Percentiles rank a stretch among this genome's conserved stretches.
Evolutionary conservation across 2,888 invertebrate genomes (phyloP).

Genomic region (Barypeithes pellucidus): DNA sequence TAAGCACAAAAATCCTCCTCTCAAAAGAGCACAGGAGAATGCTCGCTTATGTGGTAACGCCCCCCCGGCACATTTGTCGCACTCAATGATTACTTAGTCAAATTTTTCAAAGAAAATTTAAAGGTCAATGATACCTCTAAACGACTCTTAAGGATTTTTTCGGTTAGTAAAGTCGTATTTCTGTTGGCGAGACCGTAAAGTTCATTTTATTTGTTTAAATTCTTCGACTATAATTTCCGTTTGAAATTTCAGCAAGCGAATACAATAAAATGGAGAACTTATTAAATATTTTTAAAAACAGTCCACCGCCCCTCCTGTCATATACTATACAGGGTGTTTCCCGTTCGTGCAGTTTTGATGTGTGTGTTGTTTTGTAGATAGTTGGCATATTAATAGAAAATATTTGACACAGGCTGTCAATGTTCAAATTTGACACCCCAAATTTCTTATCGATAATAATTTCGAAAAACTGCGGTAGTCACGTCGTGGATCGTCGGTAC

Average conservation of each 20-base stretch:
- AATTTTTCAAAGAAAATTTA: conserved; percentile 52
- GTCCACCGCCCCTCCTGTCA: no score
- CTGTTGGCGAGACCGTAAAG: conserved; percentile 49
- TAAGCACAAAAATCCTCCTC: background rate
- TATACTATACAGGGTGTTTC: no score
- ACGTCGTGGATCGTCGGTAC: no score
- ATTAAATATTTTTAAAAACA: no score
- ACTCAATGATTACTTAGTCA: conserved; percentile 44
- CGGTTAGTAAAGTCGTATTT: conserved; percentile 41
- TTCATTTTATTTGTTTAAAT: conserved; percentile 42
- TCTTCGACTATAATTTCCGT: background rate
- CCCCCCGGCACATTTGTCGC: conserved; percentile 44
- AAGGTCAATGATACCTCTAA: conserved; percentile 49
- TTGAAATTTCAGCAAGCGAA: background rate
- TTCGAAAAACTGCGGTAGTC: no score
- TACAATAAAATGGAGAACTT: no score
- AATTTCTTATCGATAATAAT: no score
- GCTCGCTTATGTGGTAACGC: conserved; percentile 22
- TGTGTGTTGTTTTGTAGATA: no score
- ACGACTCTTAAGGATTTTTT: conserved; percentile 39
- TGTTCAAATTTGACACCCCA: no score
- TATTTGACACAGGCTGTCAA: no score
- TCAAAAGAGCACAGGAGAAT: conserved; percentile 1
- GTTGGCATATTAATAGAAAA: no score
- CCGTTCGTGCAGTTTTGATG: no score